These are phyloP conservation scores for Trissolcus japonicus DNA, from an alignment of 2,888 invertebrate genomes.

Conservation along the genomic window DNA sequence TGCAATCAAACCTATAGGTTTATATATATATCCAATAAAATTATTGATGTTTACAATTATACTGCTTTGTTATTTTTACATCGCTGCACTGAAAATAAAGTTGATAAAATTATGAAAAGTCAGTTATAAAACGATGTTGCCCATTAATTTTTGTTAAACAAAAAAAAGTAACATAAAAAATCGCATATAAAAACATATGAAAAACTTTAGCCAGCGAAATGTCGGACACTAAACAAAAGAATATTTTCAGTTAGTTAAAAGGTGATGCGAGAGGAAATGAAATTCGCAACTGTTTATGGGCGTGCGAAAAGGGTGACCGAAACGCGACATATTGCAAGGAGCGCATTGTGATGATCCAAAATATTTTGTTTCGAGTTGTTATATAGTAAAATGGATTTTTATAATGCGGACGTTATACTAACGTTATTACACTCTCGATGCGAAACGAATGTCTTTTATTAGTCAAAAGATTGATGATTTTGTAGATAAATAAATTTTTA, in stretches of 20 bases:
- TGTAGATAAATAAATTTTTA: conserved; percentile 54
- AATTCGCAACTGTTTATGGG: conserved; percentile 55
- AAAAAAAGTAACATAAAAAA: too few species aligned
- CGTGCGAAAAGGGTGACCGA: conserved; percentile 72
- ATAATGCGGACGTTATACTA: conserved; percentile 51
- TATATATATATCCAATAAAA: too few species aligned
- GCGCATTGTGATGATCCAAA: conserved; percentile 53
- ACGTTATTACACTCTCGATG: conserved; percentile 48
- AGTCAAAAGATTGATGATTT: conserved; percentile 52
- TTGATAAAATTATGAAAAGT: too few species aligned
- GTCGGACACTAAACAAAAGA: conserved; percentile 27
- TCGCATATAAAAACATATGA: background rate
- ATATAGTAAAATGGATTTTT: conserved; percentile 50
- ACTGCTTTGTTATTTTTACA: too few species aligned
- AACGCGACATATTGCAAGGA: conserved; percentile 73
- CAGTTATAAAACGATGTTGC: too few species aligned
- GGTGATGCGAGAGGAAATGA: conserved; percentile 52
- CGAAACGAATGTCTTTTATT: conserved; percentile 55
- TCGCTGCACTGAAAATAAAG: too few species aligned
- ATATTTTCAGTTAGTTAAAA: conserved; percentile 56
- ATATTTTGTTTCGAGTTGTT: conserved; percentile 54
- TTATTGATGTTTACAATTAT: too few species aligned
- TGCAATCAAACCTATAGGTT: too few species aligned
- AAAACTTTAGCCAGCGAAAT: conserved; percentile 14
- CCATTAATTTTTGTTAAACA: too few species aligned